A percentile compares a stretch with the other conserved stretches of the same genome.
These are phyloP conservation scores for Polypedilum pembai DNA, from an alignment of 1,140 invertebrate genomes.

Conservation along the genomic window DNA sequence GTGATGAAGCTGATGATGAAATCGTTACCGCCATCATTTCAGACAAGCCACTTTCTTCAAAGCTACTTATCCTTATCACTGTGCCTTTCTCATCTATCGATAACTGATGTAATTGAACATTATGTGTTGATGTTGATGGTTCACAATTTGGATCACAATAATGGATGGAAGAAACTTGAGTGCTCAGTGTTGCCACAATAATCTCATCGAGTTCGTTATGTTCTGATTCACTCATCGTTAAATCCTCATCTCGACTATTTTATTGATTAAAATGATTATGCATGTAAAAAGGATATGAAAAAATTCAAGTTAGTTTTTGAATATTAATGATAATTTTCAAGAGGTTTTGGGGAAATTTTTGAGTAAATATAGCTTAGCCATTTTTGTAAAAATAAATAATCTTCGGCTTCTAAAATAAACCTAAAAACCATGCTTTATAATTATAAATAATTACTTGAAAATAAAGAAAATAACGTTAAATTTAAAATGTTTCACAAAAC, in stretches of 20 bases:
- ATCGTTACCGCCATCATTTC: background rate
- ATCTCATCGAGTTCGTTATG: constrained; percentile 4
- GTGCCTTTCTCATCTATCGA: constrained; percentile 3
- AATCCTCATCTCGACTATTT: constrained; percentile 9
- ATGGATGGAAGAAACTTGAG: background rate
- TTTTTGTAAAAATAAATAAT: too few relatives aligned
- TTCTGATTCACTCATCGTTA: background rate
- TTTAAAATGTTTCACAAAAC: too few relatives aligned
- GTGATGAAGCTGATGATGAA: background rate
- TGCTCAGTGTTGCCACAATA: background rate
- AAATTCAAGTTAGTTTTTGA: background rate
- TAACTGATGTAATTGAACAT: background rate
- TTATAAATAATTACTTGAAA: too few relatives aligned
- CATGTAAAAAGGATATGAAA: background rate
- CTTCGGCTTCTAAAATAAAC: too few relatives aligned
- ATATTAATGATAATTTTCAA: background rate
- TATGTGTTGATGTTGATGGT: constrained; percentile 5
- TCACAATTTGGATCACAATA: constrained; percentile 20
- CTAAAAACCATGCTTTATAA: too few relatives aligned
- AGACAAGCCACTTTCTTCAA: background rate
- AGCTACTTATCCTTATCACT: constrained; percentile 18
- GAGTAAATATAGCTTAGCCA: too few relatives aligned
- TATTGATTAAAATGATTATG: background rate
- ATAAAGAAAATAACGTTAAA: too few relatives aligned
- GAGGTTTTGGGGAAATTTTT: too few relatives aligned